Base-by-base conservation (phyloP, 2,113 vertebrate genomes). In the Hippopotamus amphibius region DNA sequence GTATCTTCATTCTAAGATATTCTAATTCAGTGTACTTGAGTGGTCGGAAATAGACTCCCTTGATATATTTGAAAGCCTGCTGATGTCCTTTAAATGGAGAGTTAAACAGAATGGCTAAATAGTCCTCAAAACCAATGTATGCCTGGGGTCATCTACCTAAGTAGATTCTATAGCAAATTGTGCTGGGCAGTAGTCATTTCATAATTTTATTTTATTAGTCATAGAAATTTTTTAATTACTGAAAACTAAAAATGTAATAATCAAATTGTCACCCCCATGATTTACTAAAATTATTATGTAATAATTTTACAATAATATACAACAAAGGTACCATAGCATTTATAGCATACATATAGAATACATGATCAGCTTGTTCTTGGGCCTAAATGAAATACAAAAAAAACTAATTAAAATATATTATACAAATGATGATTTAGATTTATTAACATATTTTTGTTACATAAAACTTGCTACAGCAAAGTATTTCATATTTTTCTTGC, bases 391-490 rank as follows among this genome's bases (percentile, higher is more conserved):
- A 98, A 99, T 98, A 98, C 98, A 99, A 99, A 99, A 61, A 98
- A 98, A 98, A 96, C 97, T 93, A 96, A 98, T 97, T 95, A 97
- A 98, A 96, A 97, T 97, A 99, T 99, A 99, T 99, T 98, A 98
- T 99, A 99, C 99, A 99, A 99, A 99, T 98, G 98, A 99, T 98
- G 98, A 98, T 97, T 99, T 99, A 98, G 99, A 99, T 99, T 99
- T 99, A 99, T 99, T 99, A 99, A 99, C 99, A 99, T 99, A 99
- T 98, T 96, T 99, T 99, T 99, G 98, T 99, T 99, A 99, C 99
- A 99, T 99, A 99, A 99, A 99, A 99, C 99, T 98, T 99, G 99
- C 99, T 99, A 99, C 99, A 99, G 99, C 99, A 99, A 99, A 99
- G 98, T 99, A 99, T 99, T 98, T 98, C 98, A 99, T 99, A 99